Conservation (phyloP, 2,797 vertebrate species). For the Lophius americanus region DNA sequence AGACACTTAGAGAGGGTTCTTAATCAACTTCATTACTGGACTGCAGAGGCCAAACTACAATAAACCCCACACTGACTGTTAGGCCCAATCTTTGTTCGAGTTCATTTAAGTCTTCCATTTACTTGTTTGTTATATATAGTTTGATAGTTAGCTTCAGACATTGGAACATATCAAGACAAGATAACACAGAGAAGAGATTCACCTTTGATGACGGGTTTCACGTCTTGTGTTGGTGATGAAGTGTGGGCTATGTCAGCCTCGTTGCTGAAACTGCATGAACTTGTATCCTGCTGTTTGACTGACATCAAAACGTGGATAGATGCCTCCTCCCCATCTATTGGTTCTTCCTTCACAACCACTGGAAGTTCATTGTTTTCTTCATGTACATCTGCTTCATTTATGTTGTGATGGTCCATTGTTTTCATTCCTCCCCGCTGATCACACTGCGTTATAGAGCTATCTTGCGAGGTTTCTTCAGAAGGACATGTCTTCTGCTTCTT, state of each 20-base stretch:
- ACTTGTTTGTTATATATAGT: not conserved
- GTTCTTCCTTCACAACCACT: slow-evolving; percentile 73
- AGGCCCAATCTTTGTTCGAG: not conserved
- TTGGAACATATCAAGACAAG: not conserved
- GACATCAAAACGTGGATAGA: slow-evolving; percentile 14
- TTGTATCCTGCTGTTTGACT: slow-evolving; percentile 48
- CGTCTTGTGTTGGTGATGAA: slow-evolving; percentile 80
- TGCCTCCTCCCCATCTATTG: slow-evolving; percentile 21
- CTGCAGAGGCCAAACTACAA: not conserved
- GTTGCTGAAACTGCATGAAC: not conserved
- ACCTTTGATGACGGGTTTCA: slow-evolving; percentile 87
- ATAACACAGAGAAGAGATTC: slow-evolving; percentile 3
- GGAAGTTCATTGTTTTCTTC: not conserved
- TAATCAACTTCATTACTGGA: no score
- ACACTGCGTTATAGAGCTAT: slow-evolving; percentile 7
- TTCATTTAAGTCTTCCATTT: not conserved
- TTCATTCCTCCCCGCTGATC: not conserved
- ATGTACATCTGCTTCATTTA: slow-evolving; percentile 22
- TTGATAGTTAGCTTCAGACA: not conserved
- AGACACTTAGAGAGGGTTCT: not conserved
- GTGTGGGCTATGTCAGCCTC: slow-evolving; percentile 26
- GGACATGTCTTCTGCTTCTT: slow-evolving; percentile 64
- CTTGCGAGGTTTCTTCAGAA: slow-evolving; percentile 9
- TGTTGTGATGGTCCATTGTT: not conserved
- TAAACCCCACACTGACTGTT: not conserved